These are phyloP conservation scores for Nycticebus coucang DNA, from an alignment of 2,113 vertebrate species.

Conservation along the genomic window DNA sequence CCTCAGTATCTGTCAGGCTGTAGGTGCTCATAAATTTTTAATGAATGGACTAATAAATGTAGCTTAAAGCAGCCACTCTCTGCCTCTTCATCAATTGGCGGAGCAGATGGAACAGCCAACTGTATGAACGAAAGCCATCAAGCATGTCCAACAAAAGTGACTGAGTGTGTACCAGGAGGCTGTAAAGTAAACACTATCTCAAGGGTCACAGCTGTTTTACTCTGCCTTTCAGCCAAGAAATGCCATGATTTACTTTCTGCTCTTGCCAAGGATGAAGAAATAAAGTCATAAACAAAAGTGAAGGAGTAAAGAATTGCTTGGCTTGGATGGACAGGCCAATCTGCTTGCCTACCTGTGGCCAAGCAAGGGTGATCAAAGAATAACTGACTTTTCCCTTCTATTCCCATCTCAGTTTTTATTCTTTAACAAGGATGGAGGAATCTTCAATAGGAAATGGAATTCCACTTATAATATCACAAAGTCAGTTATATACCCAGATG, in stretches of 20 bases:
- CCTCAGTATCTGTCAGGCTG: not conserved
- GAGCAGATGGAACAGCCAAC: slow-evolving; percentile 69
- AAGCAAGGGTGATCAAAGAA: slow-evolving; percentile 31
- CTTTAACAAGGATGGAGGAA: slow-evolving; percentile 15
- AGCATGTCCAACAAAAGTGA: slow-evolving; percentile 72
- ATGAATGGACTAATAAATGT: slow-evolving; percentile 53
- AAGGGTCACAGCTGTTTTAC: slow-evolving; percentile 78
- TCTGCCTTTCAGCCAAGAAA: slow-evolving; percentile 77
- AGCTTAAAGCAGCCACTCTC: slow-evolving; percentile 29
- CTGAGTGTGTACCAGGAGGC: slow-evolving; percentile 55
- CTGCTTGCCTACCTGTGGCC: slow-evolving; percentile 57
- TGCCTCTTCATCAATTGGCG: slow-evolving; percentile 57
- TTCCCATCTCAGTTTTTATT: slow-evolving; percentile 21
- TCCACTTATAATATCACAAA: not conserved
- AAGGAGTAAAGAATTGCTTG: slow-evolving; percentile 67
- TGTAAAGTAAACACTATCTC: slow-evolving; percentile 71
- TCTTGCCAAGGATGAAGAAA: slow-evolving; percentile 72
- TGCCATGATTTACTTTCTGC: slow-evolving; percentile 74
- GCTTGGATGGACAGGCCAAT: slow-evolving; percentile 75
- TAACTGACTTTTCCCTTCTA: not conserved
- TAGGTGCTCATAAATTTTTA: slow-evolving; percentile 59
- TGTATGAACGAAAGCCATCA: slow-evolving; percentile 57
- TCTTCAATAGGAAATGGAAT: not conserved
- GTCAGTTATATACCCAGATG: not conserved
- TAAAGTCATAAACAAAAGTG: slow-evolving; percentile 73